Evolutionary conservation across 1,140 invertebrate genomes (phyloP), one percentile per base, ranked within the genome.

Genomic region (Dinoponera quadriceps): DNA sequence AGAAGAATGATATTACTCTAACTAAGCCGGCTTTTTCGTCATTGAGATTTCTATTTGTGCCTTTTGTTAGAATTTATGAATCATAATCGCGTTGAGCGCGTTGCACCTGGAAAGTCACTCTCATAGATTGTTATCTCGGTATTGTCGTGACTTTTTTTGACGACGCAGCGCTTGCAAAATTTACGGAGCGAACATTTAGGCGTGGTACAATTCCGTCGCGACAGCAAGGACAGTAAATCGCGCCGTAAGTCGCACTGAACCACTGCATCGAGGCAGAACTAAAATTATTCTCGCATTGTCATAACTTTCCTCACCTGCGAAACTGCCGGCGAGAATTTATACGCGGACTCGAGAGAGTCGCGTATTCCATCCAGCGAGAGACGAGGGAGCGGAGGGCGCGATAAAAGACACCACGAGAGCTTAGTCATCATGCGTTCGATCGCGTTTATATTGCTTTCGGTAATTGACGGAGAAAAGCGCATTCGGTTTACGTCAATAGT

Each of bases 51-150:
- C 22, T 20, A 44, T 59, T 72, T 59, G 29, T 57, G 33, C 33
- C 33, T 72, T n/a, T 55, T 55, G 7, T 33, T 73, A 57, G 48
- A 55, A 22, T 25, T 44, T 73, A 73, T 9, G 71, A 59, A 44
- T 59, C 20, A 44, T 73, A n/a, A 59, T 38, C 69, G 4, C 18
- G 20, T 25, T 1, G 51, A 9, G 38, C 38, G 7, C 4, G 38
- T 9, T 44, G 38, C 38, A 44, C 33, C 9, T 59, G 33, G 38
- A 38, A 38, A 59, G 4, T 59, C 18, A 27, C 44, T 73, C 54
- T 2, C 9, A 22, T 59, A 59, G 29, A 59, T 73, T 22, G 33
- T 44, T 59, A 73, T 73, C 71, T 25, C 16, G 5, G 4, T 27
- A 55, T 71, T 71, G 22, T 60, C 33, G 27, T 38, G 29, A 59